Evolutionary conservation across 2,888 invertebrate species (phyloP).

Genomic region (Ophioninae sp.): DNA sequence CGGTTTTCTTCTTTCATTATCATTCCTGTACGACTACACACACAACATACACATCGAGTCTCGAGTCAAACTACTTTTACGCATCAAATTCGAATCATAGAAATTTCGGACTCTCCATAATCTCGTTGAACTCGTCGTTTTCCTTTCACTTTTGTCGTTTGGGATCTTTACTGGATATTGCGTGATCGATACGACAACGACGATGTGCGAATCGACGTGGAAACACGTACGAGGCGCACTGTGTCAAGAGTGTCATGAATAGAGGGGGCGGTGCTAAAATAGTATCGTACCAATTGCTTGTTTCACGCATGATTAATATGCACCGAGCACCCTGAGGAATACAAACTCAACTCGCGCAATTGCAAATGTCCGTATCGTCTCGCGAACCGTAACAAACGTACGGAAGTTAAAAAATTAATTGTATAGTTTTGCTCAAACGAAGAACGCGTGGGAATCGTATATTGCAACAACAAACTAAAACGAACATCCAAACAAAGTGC

Average conservation of each 20-base stretch:
- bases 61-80: slow-evolving; percentile 77
- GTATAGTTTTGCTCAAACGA: slow-evolving; percentile 32
- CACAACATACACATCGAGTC: slow-evolving; percentile 80
- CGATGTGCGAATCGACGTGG: slow-evolving; percentile 16
- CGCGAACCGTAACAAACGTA: slow-evolving; percentile 13
- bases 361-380: slow-evolving; percentile 7
- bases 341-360: slow-evolving; percentile 34
- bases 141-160: not conserved
- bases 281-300: slow-evolving; percentile 72
- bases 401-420: not conserved
- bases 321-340: slow-evolving; percentile 22
- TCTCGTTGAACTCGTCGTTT: slow-evolving; percentile 44
- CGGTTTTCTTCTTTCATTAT: slow-evolving; percentile 64
- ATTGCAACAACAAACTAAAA: slow-evolving; percentile 9
- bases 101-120: slow-evolving; percentile 50
- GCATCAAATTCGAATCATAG: slow-evolving; percentile 65
- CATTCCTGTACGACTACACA: slow-evolving; percentile 78
- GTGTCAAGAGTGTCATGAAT: slow-evolving; percentile 25
- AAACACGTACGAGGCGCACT: not conserved
- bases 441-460: slow-evolving; percentile 19
- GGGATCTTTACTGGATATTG: not conserved
- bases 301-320: slow-evolving; percentile 13
- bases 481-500: not conserved
- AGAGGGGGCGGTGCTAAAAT: slow-evolving; percentile 60
- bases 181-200: slow-evolving; percentile 36